Evolutionary conservation across 2,888 invertebrate genomes (phyloP).

Genomic region (Agriopis marginaria): DNA sequence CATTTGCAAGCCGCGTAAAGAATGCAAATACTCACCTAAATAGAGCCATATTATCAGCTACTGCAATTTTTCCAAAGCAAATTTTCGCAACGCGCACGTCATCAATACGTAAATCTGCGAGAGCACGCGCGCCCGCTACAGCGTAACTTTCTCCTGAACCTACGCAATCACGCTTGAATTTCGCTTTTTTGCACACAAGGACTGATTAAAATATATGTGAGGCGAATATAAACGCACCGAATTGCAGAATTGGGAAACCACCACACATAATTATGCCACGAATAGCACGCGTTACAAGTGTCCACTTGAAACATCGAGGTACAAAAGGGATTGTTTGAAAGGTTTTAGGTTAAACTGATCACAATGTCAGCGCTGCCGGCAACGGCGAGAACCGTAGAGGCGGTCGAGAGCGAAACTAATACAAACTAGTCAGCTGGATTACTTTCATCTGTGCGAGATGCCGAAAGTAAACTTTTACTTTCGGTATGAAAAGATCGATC

Average conservation of each 20-base stretch:
- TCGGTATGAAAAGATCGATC: constrained; percentile 64
- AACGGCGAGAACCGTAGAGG: constrained; percentile 52
- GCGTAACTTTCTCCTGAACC: constrained; percentile 70
- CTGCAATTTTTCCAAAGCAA: constrained; percentile 54
- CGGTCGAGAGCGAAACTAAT: constrained; percentile 79
- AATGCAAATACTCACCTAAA: constrained; percentile 53
- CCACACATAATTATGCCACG: constrained; percentile 14
- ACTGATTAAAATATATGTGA: constrained; percentile 36
- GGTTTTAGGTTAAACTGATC: constrained; percentile 45
- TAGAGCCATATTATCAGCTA: constrained; percentile 50
- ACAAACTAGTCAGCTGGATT: constrained; percentile 71
- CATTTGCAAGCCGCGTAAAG: constrained; percentile 38
- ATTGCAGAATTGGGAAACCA: constrained; percentile 29
- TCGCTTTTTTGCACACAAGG: constrained; percentile 66
- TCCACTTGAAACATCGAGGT: constrained; percentile 11
- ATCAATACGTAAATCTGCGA: constrained; percentile 64
- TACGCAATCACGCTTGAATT: constrained; percentile 70
- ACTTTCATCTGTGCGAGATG: constrained; percentile 79
- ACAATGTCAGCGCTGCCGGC: constrained; percentile 39
- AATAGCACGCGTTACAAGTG: constrained; percentile 14
- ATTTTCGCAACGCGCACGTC: constrained; percentile 69
- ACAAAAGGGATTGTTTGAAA: constrained; percentile 27
- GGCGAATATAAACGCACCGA: constrained; percentile 32
- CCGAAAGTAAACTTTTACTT: constrained; percentile 84
- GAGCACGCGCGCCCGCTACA: constrained; percentile 61